Conservation (phyloP, 2,113 vertebrate species). For the Cyanoderma ruficeps region DNA sequence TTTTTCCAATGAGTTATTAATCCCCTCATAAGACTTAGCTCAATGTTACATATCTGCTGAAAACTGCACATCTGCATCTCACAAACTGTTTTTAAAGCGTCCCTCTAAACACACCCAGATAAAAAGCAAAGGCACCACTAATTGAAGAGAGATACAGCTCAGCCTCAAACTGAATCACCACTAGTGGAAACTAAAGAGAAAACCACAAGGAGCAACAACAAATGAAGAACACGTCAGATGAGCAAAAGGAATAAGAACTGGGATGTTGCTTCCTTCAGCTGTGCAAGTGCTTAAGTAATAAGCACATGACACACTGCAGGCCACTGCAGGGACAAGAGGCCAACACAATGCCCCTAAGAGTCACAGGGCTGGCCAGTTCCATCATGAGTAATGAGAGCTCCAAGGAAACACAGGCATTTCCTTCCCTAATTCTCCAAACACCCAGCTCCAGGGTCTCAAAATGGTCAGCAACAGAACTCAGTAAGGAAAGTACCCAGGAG, state of each 20-base stretch:
- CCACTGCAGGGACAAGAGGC: neutral
- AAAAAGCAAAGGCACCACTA: neutral
- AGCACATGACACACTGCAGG: neutral
- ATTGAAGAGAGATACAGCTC: neutral
- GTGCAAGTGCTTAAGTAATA: neutral
- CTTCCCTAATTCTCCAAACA: neutral
- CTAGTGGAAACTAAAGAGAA: neutral
- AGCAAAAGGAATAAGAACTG: neutral
- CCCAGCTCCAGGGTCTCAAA: neutral
- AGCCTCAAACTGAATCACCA: neutral
- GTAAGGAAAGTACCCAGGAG: neutral
- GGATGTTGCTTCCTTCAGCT: neutral
- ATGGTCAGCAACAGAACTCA: neutral
- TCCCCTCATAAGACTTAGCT: neutral
- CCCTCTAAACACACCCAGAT: neutral
- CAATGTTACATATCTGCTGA: neutral
- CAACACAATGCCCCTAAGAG: neutral
- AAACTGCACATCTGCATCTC: neutral
- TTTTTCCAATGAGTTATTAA: constrained; percentile 14
- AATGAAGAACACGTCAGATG: neutral
- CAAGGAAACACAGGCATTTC: constrained; percentile 6
- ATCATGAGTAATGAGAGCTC: neutral
- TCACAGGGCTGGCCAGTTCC: neutral
- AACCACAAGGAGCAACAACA: neutral
- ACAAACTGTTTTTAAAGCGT: neutral